Evolutionary conservation across 2,797 vertebrate species (phyloP).

Genomic region (Urosaurus nigricauda): DNA sequence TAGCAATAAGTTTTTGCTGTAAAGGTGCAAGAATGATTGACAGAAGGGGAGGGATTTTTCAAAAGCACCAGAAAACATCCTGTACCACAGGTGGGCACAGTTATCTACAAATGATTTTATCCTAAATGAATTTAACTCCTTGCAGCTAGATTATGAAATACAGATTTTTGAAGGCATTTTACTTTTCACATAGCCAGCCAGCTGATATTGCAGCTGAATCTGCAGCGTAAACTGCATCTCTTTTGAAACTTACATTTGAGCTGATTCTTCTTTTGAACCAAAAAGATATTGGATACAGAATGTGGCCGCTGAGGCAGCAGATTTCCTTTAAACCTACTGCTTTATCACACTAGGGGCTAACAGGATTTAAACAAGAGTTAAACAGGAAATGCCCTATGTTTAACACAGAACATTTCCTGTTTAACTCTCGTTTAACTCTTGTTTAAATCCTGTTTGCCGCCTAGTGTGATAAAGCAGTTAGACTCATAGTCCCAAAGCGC

Average conservation of each 20-base stretch:
- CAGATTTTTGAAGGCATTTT: background rate
- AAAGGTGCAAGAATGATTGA: constrained; percentile 10
- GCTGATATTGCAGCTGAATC: too few species aligned
- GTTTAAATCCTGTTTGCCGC: too few species aligned
- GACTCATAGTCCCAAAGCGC: background rate
- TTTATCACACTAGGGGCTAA: too few species aligned
- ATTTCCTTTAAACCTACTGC: background rate
- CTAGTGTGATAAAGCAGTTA: too few species aligned
- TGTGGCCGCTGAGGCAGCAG: background rate
- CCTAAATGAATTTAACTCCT: background rate
- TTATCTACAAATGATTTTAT: constrained; percentile 12
- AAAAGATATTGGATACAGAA: background rate
- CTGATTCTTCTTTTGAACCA: background rate
- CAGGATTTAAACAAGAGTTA: too few species aligned
- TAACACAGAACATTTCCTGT: too few species aligned
- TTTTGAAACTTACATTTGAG: too few species aligned
- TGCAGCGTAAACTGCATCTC: background rate
- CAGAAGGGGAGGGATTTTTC: background rate
- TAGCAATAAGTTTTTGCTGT: background rate
- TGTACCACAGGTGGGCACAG: background rate
- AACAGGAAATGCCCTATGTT: too few species aligned
- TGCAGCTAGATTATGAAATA: background rate
- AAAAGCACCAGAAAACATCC: background rate
- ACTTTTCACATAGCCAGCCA: background rate
- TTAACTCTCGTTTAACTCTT: too few species aligned